A percentile compares a stretch with the other conserved stretches of the same genome.
Evolutionary conservation across 2,113 vertebrate genomes (phyloP).

Genomic region (Mustela nigripes): DNA sequence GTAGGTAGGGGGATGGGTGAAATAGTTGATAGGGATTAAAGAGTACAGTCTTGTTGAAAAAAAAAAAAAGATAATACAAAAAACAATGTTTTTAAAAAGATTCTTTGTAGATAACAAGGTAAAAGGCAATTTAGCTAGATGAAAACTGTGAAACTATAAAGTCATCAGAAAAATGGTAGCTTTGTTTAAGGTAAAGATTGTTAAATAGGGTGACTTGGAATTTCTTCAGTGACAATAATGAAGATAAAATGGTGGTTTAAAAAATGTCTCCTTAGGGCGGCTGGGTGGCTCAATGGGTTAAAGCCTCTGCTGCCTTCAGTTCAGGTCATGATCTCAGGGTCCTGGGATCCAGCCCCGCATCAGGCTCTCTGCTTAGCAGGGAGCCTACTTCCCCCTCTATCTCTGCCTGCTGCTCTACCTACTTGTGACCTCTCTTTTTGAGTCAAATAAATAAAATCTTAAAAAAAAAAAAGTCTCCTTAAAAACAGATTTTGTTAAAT

Average conservation of each 20-base stretch:
- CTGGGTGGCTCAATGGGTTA: no score
- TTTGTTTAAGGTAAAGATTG: background rate
- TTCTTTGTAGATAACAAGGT: background rate
- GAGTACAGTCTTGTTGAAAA: background rate
- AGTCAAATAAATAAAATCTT: no score
- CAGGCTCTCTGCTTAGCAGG: no score
- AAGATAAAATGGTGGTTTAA: background rate
- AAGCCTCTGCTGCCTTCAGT: no score
- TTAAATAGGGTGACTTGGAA: background rate
- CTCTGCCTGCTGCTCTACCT: no score
- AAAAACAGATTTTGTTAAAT: background rate
- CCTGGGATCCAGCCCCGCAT: no score
- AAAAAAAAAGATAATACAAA: background rate
- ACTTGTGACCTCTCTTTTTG: no score
- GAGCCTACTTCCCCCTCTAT: no score
- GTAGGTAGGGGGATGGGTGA: background rate
- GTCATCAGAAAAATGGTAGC: background rate
- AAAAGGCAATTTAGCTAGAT: background rate
- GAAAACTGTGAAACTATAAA: background rate
- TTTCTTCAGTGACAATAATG: background rate
- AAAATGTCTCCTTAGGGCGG: background rate
- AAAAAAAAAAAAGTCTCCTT: background rate
- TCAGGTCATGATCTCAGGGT: no score
- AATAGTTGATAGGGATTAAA: background rate
- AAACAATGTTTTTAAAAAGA: background rate